Percentiles rank a stretch among this genome's conserved stretches.
These are phyloP conservation scores for Haliaeetus leucogaster DNA, from an alignment of 2,113 vertebrate genomes.

Conservation along the genomic window DNA sequence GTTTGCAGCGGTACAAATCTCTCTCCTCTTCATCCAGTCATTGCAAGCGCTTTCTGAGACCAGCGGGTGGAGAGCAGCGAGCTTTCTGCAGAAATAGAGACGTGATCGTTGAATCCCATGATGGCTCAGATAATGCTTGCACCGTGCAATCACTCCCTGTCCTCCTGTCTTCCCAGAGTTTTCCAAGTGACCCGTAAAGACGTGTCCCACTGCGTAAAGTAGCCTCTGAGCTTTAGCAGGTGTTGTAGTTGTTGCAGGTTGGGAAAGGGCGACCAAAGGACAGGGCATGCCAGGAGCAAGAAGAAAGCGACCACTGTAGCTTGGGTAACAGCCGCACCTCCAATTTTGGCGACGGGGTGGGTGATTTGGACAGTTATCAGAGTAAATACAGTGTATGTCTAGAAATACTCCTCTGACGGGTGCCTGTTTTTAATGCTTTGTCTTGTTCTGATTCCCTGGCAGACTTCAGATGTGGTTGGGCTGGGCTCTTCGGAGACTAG, in stretches of 20 bases:
- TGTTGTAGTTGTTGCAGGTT: neutral
- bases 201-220: rapidly evolving
- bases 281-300: rapidly evolving
- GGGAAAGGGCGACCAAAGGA: neutral
- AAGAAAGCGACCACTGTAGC: rapidly evolving
- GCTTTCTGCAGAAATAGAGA: neutral
- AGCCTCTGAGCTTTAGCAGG: neutral
- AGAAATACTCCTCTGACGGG: neutral
- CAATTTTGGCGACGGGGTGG: neutral
- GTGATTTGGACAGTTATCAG: rapidly evolving
- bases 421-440: neutral
- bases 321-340: neutral
- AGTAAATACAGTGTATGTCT: neutral
- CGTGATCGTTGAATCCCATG: rapidly evolving
- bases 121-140: neutral
- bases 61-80: rapidly evolving
- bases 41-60: neutral
- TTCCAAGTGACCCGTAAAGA: neutral
- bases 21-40: neutral
- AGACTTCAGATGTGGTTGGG: rapidly evolving
- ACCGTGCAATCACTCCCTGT: rapidly evolving
- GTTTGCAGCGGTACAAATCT: neutral
- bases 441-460: neutral
- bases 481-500: neutral
- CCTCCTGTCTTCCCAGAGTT: neutral